Evolutionary conservation across 2,797 vertebrate species (phyloP), one percentile per base, ranked within the genome.

Genomic region (Pseudomugil gertrudae): DNA sequence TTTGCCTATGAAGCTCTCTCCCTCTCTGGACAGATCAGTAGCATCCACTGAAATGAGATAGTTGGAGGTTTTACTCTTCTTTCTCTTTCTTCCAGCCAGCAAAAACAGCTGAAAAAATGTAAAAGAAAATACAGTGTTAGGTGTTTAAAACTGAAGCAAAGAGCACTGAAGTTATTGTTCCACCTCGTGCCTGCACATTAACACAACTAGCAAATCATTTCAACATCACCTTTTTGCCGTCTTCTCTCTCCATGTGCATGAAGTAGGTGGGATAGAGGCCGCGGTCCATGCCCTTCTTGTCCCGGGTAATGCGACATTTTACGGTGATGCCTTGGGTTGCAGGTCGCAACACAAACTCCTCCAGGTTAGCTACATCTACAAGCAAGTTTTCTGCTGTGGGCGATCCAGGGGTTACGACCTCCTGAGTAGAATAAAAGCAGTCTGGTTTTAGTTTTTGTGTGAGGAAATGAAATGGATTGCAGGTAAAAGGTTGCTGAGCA

Each of bases 31-130:
- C 73, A 99, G 91, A 83, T 98, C 96, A 3, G 95, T 98, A 67
- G 98, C 95, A 35, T 99, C 97, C 40, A 96, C 90, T 27, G 97
- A 98, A 63, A 99, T 98, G 66, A 99, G 93, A 77, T 99, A 99
- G 92, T 99, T 98, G 59, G 98, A 98, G 0, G 97, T 98, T 92
- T 98, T 99, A 82, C 97, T 98, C 92, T 98, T 98, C 92, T 98
- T 99, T 74, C 97, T 94, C 89, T 99, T 99, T 78, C 98, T 94
- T 10, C 96, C 97, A 1, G 98, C 97, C 84, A 99, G 92, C 82
- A 99, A 91, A 84, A 99, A 99, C 9, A 95, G 86, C 98, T 99
- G 78, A 6, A 83, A 6, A 66, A 53, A 33, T 6, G 30, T 53
- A 33, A 13, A n/a, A n/a, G n/a, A n/a, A 26, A 9, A 1, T 52